Evolutionary conservation across 2,113 vertebrate genomes (phyloP).

Genomic region (Tichodroma muraria): DNA sequence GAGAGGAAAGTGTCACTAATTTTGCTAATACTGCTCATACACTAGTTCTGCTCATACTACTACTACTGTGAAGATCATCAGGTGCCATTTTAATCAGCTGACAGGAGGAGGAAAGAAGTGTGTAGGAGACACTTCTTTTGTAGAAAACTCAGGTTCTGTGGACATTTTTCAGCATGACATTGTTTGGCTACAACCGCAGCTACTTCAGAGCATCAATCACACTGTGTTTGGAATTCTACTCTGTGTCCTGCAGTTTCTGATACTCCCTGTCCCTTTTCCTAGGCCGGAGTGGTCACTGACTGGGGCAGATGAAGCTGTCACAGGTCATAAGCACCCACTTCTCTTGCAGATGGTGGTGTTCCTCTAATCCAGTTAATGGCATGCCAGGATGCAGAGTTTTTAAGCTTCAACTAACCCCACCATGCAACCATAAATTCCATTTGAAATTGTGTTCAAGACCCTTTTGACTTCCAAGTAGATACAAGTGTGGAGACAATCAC

Average conservation of each 20-base stretch:
- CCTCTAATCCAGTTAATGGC: not conserved
- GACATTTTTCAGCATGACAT: not conserved
- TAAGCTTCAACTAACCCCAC: not conserved
- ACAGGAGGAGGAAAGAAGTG: not conserved
- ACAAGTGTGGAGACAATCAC: not conserved
- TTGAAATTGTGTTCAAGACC: not conserved
- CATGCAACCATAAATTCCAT: not conserved
- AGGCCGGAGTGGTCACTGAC: fast-evolving
- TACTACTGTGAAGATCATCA: too few relatives aligned
- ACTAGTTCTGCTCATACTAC: not conserved
- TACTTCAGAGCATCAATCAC: fast-evolving
- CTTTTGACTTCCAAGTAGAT: not conserved
- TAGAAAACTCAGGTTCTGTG: not conserved
- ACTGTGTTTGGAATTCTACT: not conserved
- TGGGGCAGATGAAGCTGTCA: too few relatives aligned
- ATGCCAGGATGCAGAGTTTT: not conserved
- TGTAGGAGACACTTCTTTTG: not conserved
- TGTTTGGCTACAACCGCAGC: not conserved
- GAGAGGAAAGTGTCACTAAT: not conserved
- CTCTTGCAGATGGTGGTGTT: not conserved
- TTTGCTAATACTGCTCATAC: not conserved
- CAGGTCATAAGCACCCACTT: fast-evolving
- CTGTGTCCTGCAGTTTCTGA: fast-evolving
- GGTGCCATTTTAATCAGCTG: not conserved
- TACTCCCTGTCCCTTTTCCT: fast-evolving